Evolutionary conservation across 2,113 vertebrate genomes (phyloP), one percentile per base, ranked within the genome.

Genomic region (Takifugu flavidus): DNA sequence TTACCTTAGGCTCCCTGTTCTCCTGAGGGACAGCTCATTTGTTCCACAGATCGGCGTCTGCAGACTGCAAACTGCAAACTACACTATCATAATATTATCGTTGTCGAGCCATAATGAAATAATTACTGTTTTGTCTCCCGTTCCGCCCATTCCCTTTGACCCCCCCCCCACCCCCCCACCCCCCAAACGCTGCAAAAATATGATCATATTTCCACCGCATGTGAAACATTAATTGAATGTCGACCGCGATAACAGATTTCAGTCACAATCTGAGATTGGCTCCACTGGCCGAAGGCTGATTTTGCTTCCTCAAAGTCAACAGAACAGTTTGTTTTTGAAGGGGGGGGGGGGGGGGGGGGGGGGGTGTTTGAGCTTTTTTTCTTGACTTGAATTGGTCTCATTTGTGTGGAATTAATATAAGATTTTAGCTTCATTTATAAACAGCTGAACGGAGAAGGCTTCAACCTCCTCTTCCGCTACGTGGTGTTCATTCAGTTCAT

Each of bases 1-100:
- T 82, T 89, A 91, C 85, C 89, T 89, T 90, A 59, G 85, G 91
- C 92, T 90, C 78, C 78, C 67, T 90, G 87, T 92, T 94, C 91
- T 91, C 92, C 89, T 92, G 91, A 90, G 93, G 92, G 88, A 74
- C 74, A 90, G 93, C 89, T 91, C 88, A 91, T 92, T 92, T 91
- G 89, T 90, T 92, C 87, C 88, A 87, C 81, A 89, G 90, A 92
- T 91, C 91, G 87, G 83, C 34, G 7, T 39, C 34, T 39, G 34
- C 34, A 39, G 34, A 39, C 34, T 39, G 34, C 88, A 75, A 82
- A 72, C 82, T 86, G 80, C 82, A 80, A 78, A 75, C 80, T 72
- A 80, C 77, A 84, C 79, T 73, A 84, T 84, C 88, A 78, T 89
- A 91, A 89, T 90, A 89, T 90, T 90, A 91, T 85, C 90, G 84